Conservation (phyloP, 2,888 invertebrate species). For the Buathra laborator region DNA sequence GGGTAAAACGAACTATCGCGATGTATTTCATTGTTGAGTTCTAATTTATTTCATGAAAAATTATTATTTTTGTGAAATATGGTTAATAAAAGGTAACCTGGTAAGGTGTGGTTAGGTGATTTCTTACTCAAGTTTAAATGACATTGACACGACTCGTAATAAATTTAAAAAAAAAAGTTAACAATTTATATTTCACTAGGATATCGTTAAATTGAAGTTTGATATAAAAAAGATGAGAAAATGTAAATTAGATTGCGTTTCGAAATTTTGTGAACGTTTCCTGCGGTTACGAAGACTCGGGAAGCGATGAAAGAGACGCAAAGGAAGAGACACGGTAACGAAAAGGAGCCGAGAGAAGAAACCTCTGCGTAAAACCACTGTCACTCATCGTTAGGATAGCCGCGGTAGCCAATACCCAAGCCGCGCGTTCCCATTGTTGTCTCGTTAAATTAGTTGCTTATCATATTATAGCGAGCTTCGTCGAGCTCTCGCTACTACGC, state of each 20-base stretch:
- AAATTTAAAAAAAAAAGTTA: neutral
- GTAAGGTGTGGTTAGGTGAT: neutral
- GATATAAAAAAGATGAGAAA: neutral
- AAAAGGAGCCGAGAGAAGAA: conserved; percentile 53
- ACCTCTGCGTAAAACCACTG: conserved; percentile 76
- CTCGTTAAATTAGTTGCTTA: conserved; percentile 79
- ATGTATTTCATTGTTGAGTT: neutral
- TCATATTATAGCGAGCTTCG: conserved; percentile 71
- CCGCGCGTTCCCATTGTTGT: conserved; percentile 72
- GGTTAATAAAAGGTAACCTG: neutral
- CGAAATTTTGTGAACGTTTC: neutral
- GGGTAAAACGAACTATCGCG: neutral
- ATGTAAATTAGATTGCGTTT: neutral
- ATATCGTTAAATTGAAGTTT: neutral
- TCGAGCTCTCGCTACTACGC: conserved; percentile 15
- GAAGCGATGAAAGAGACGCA: neutral
- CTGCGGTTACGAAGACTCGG: neutral
- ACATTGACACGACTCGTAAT: neutral
- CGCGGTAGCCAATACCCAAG: conserved; percentile 74
- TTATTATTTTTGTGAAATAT: neutral
- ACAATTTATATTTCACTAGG: neutral
- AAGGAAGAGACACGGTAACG: conserved; percentile 21
- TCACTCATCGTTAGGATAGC: conserved; percentile 75
- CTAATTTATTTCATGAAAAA: neutral
- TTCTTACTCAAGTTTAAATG: neutral